A percentile compares a stretch with the other conserved stretches of the same genome.
Conservation (phyloP, 2,113 vertebrate genomes). For the Nothocercus julius region DNA sequence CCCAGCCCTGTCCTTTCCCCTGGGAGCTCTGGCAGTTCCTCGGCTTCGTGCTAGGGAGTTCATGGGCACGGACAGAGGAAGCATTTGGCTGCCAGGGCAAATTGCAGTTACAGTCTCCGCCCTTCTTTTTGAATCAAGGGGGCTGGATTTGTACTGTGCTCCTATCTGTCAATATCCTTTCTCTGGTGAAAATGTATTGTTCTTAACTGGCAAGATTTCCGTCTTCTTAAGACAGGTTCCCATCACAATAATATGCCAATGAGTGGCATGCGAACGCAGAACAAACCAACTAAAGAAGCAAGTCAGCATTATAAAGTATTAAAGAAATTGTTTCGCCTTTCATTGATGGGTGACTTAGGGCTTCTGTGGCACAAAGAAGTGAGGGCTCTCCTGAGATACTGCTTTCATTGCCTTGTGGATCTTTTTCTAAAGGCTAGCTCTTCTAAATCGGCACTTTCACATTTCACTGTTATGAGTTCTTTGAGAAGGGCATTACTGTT, state of each 20-base stretch:
- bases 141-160: background rate
- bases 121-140: accelerated
- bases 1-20: background rate
- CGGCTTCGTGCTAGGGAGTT: background rate
- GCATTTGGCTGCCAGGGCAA: background rate
- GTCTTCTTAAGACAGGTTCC: background rate
- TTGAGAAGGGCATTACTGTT: constrained; percentile 18
- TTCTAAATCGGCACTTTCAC: background rate
- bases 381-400: background rate
- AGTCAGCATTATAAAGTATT: background rate
- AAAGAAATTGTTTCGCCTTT: background rate
- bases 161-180: background rate
- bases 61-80: background rate
- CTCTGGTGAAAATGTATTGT: background rate
- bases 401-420: background rate
- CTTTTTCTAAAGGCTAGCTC: background rate
- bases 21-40: background rate
- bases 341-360: background rate
- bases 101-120: background rate
- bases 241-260: background rate
- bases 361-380: background rate
- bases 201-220: background rate
- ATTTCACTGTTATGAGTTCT: background rate
- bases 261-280: background rate
- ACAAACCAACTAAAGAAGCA: background rate